phyloP scores from a whole-genome alignment of 1,140 invertebrate species.

The Maconellicoccus hirsutus region DNA sequence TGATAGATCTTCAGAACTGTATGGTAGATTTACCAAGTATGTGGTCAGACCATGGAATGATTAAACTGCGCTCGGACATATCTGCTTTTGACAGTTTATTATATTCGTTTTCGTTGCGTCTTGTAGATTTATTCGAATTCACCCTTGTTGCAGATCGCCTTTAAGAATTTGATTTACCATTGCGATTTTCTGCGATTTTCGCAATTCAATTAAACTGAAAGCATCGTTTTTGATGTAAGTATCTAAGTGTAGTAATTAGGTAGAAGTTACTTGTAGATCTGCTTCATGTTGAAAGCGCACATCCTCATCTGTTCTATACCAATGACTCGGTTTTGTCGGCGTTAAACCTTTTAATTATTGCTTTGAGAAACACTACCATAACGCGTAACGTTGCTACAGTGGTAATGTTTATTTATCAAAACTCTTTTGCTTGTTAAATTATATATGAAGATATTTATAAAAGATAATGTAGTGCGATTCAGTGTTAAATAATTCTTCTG shows the following conservation, averaged over 20 bases:
- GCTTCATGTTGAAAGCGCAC: too few species aligned
- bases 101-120: not conserved
- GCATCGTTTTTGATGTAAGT: too few species aligned
- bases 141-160: too few species aligned
- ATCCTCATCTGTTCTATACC: too few species aligned
- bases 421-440: not conserved
- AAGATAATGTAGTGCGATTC: not conserved
- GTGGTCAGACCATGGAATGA: not conserved
- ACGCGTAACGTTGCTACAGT: not conserved
- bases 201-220: too few species aligned
- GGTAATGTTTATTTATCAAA: not conserved
- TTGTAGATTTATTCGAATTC: not conserved
- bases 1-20: not conserved
- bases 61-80: constrained; percentile 16
- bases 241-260: too few species aligned
- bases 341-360: too few species aligned
- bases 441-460: not conserved
- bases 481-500: too few species aligned
- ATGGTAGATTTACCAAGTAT: not conserved
- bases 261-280: too few species aligned
- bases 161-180: too few species aligned
- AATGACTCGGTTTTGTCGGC: too few species aligned
- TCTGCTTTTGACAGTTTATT: constrained; percentile 16
- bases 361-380: not conserved
- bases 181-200: too few species aligned